Percentiles rank a stretch among this genome's conserved stretches.
phyloP scores from a whole-genome alignment of 2,888 invertebrate species.

The Caenorhabditis parvicauda region DNA sequence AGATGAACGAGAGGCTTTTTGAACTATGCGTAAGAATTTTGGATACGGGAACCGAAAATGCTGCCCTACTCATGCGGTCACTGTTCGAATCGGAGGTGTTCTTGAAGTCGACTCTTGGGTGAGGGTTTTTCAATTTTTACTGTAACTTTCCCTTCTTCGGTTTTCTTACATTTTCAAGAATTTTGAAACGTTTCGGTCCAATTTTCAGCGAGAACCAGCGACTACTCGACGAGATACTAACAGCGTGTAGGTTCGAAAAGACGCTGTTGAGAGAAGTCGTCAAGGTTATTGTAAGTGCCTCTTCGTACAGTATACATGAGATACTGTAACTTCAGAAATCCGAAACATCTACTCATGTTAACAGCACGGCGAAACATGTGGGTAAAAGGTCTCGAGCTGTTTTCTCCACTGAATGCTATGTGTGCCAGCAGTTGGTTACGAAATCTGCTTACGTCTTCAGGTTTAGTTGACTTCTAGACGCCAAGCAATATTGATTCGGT shows the following conservation, averaged over 20 bases:
- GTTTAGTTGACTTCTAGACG: slow-evolving; percentile 3
- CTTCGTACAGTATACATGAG: neutral
- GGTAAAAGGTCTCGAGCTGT: slow-evolving; percentile 6
- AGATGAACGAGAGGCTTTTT: slow-evolving; percentile 13
- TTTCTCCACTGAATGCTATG: slow-evolving; percentile 12
- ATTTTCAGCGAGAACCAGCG: slow-evolving; percentile 19
- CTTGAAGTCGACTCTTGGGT: slow-evolving; percentile 8
- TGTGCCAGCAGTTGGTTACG: slow-evolving; percentile 12
- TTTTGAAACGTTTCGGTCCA: neutral
- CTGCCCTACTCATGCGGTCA: slow-evolving; percentile 10
- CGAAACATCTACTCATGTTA: slow-evolving; percentile 6
- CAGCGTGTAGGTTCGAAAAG: slow-evolving; percentile 21
- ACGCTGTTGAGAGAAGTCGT: slow-evolving; percentile 12
- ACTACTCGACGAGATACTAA: slow-evolving; percentile 17
- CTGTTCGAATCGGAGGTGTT: slow-evolving; percentile 13
- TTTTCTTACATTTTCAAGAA: neutral
- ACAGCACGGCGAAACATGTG: slow-evolving; percentile 3
- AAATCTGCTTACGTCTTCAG: slow-evolving; percentile 29
- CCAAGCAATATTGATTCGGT: neutral
- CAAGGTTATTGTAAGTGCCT: slow-evolving; percentile 14
- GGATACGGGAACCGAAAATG: slow-evolving; percentile 19
- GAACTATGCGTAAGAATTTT: slow-evolving; percentile 17
- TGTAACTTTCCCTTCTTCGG: neutral
- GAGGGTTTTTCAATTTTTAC: neutral
- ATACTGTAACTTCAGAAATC: slow-evolving; percentile 9